Evolutionary conservation across 2,113 vertebrate genomes (phyloP).

Genomic region (Oryzias woworae): DNA sequence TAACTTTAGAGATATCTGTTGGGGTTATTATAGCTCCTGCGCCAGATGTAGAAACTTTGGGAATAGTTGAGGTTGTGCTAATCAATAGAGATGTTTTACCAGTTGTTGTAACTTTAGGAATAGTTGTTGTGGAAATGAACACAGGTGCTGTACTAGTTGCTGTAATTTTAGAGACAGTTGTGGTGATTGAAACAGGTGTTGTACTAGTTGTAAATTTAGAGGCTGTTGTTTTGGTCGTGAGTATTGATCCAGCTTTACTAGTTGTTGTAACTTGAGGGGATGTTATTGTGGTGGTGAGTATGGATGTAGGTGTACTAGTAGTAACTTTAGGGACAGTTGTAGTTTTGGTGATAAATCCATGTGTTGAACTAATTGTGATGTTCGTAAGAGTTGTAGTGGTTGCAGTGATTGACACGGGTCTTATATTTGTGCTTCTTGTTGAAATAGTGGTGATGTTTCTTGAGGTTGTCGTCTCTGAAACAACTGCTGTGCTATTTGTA

Average conservation of each 20-base stretch:
- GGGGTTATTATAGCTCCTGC: background rate
- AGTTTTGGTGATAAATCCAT: too few relatives aligned
- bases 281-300: background rate
- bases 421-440: too few relatives aligned
- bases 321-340: too few relatives aligned
- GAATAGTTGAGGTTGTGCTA: background rate
- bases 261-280: background rate
- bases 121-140: background rate
- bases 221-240: background rate
- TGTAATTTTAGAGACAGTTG: background rate
- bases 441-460: too few relatives aligned
- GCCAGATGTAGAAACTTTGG: background rate
- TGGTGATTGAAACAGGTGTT: background rate
- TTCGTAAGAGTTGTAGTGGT: background rate
- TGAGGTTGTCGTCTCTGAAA: too few relatives aligned
- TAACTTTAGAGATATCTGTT: background rate
- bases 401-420: too few relatives aligned
- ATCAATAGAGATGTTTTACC: background rate
- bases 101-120: background rate
- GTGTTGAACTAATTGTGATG: background rate
- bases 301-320: accelerated
- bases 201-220: background rate
- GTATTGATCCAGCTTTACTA: background rate
- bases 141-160: background rate
- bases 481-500: too few relatives aligned